Conservation (phyloP, 2,113 vertebrate species). For the Istiophorus platypterus region DNA sequence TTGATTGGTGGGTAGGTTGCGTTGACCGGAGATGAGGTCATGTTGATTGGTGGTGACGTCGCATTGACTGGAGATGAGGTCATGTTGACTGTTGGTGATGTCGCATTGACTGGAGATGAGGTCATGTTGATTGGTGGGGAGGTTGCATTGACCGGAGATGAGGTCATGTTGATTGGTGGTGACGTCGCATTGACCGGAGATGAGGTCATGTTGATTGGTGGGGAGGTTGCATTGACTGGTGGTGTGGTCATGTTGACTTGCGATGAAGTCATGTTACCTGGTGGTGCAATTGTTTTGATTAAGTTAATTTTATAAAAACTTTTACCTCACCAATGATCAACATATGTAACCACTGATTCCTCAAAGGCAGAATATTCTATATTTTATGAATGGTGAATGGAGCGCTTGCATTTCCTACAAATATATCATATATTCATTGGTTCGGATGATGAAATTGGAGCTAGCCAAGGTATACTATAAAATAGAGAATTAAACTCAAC, state of each 20-base stretch:
- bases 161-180: background rate
- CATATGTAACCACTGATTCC: background rate
- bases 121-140: background rate
- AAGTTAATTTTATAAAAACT: background rate
- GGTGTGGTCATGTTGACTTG: no score
- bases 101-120: background rate
- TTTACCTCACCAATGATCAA: background rate
- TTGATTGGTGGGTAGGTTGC: background rate
- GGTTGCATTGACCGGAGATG: fast-evolving
- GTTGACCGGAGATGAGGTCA: background rate
- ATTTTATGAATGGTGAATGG: background rate
- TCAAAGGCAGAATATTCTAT: no score
- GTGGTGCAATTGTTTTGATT: background rate
- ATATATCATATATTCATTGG: background rate
- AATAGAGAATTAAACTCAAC: background rate
- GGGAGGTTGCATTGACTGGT: no score
- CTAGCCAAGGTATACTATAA: background rate
- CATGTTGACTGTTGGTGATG: no score
- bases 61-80: background rate
- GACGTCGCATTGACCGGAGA: background rate
- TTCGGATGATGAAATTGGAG: background rate
- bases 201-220: no score
- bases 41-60: background rate
- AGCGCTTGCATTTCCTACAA: background rate
- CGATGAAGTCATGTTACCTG: no score